A percentile compares a stretch with the other conserved stretches of the same genome.
phyloP scores from a whole-genome alignment of 53 echinoderm and acorn worm species.

The Hippasteria phrygiana region DNA sequence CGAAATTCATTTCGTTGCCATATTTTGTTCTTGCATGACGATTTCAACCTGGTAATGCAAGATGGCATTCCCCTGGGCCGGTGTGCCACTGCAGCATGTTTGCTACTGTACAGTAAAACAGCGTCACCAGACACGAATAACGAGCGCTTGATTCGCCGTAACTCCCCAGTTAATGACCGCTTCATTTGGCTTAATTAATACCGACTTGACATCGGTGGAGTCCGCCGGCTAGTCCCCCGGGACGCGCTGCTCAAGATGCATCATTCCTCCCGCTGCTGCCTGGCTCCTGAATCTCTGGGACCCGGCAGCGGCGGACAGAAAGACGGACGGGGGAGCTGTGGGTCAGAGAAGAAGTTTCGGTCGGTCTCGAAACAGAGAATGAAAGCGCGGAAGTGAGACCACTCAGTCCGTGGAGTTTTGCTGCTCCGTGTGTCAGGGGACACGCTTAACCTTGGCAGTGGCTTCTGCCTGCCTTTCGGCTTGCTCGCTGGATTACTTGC shows the following conservation, averaged over 20 bases:
- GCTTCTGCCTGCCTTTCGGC: constrained; percentile 34
- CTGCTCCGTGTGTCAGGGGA: constrained; percentile 10
- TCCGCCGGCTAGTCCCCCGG: constrained; percentile 21
- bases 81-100: neutral
- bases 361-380: constrained; percentile 20
- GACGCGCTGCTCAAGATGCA: neutral
- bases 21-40: neutral
- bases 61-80: constrained; percentile 6
- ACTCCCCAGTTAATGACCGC: constrained; percentile 49
- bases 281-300: neutral
- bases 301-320: neutral
- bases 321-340: neutral
- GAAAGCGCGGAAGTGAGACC: constrained; percentile 44
- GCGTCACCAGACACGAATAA: constrained; percentile 33
- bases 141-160: constrained; percentile 40
- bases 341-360: constrained; percentile 31
- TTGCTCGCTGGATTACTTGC: constrained; percentile 35
- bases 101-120: constrained; percentile 55
- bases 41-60: neutral
- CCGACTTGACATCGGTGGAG: constrained; percentile 21
- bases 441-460: constrained; percentile 37
- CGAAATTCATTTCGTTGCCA: constrained; percentile 40
- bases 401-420: constrained; percentile 31
- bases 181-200: constrained; percentile 60
- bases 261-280: neutral